Evolutionary conservation across 2,888 invertebrate species (phyloP).

Genomic region (Nephrotoma guestfalica): DNA sequence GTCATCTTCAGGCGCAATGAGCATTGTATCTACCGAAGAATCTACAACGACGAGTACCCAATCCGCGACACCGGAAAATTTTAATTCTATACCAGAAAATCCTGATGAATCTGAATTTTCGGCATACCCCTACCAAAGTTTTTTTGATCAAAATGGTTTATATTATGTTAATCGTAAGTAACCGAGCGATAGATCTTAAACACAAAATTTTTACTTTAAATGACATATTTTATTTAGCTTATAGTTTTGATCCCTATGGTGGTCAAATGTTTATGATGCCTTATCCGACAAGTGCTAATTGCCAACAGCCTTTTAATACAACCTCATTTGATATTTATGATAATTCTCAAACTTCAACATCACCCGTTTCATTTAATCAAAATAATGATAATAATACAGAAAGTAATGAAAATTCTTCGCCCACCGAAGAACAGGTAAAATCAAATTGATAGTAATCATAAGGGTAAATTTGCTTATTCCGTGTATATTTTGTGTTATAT

Average conservation of each 20-base stretch:
- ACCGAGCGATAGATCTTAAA: not conserved
- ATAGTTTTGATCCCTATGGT: conserved; percentile 15
- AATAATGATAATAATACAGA: not conserved
- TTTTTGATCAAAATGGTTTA: conserved; percentile 36
- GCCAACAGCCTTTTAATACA: conserved; percentile 13
- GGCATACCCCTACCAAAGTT: conserved; percentile 21
- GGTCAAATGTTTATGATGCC: conserved; percentile 16
- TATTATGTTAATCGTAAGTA: conserved; percentile 36
- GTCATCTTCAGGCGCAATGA: conserved; percentile 15
- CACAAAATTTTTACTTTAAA: too few species aligned
- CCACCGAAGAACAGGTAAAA: not conserved
- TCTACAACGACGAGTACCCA: conserved; percentile 13
- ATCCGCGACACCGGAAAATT: conserved; percentile 14
- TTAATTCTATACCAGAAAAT: conserved; percentile 12
- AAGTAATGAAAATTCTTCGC: not conserved
- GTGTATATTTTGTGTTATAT: not conserved
- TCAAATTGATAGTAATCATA: not conserved
- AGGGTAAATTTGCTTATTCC: not conserved
- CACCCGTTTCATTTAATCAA: conserved; percentile 1
- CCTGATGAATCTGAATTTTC: conserved; percentile 12
- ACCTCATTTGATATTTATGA: conserved; percentile 11
- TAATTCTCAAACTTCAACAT: conserved; percentile 1
- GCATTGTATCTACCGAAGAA: conserved; percentile 15
- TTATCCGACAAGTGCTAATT: conserved; percentile 10
- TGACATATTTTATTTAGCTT: conserved; percentile 12